Conservation (phyloP, 1,140 invertebrate genomes). For the Drosophila paulistorum region DNA sequence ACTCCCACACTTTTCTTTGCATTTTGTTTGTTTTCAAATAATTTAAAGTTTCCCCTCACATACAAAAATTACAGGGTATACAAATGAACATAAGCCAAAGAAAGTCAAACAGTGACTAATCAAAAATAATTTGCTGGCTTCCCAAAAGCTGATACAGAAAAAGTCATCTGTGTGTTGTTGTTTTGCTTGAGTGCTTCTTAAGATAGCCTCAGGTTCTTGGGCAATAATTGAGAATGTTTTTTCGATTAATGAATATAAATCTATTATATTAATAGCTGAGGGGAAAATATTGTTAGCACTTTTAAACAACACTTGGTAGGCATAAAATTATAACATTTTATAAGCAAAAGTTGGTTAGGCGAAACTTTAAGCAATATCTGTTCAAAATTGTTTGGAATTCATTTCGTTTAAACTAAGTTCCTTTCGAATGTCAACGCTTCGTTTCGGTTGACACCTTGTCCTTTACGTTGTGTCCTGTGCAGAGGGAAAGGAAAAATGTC, state of each 20-base stretch:
- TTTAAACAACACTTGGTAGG: too few relatives aligned
- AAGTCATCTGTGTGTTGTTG: not conserved
- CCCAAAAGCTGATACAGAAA: not conserved
- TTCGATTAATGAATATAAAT: too few relatives aligned
- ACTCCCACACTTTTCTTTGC: too few relatives aligned
- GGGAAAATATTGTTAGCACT: too few relatives aligned
- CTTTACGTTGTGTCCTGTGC: not conserved
- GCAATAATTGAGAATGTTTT: too few relatives aligned
- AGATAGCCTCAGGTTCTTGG: not conserved
- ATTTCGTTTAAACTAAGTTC: not conserved
- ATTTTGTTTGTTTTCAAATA: too few relatives aligned
- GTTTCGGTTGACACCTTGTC: slow-evolving; percentile 11
- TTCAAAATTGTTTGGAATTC: too few relatives aligned
- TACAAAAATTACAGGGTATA: not conserved
- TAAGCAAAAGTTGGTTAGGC: too few relatives aligned
- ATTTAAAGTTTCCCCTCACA: too few relatives aligned
- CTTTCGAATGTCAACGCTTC: not conserved
- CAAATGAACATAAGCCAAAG: not conserved
- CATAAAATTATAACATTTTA: too few relatives aligned
- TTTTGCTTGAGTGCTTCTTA: not conserved
- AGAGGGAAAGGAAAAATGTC: slow-evolving; percentile 2
- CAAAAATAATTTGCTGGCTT: not conserved
- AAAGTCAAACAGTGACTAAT: slow-evolving; percentile 3
- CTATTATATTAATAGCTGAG: too few relatives aligned
- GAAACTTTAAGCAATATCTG: too few relatives aligned